Percentiles rank a stretch among this genome's conserved stretches.
These are phyloP conservation scores for Labroides dimidiatus DNA, from an alignment of 2,797 vertebrate genomes.

Conservation along the genomic window DNA sequence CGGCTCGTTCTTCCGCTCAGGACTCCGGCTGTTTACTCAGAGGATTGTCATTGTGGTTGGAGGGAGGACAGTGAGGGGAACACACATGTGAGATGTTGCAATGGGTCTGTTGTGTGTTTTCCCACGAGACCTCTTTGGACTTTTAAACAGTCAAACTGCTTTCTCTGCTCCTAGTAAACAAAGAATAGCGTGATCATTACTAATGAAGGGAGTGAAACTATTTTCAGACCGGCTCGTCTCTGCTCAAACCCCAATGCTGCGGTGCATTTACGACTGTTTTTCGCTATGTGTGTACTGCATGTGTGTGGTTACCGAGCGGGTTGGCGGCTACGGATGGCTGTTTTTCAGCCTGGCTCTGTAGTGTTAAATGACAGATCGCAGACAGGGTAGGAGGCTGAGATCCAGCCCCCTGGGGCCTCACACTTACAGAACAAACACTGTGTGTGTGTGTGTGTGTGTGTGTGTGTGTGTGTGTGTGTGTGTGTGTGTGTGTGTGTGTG, in stretches of 20 bases:
- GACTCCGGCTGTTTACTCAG: constrained; percentile 78
- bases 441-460: constrained; percentile 28
- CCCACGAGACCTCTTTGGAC: constrained; percentile 64
- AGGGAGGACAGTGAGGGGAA: constrained; percentile 70
- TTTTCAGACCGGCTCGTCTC: constrained; percentile 62
- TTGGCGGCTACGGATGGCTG: constrained; percentile 64
- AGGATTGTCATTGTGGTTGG: constrained; percentile 74
- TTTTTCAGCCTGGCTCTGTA: constrained; percentile 72
- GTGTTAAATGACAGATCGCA: constrained; percentile 83
- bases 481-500: constrained; percentile 55
- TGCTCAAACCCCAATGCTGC: constrained; percentile 51
- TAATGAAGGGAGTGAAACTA: constrained; percentile 70
- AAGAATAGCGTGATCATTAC: constrained; percentile 64
- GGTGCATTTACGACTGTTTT: constrained; percentile 57
- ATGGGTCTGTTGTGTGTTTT: constrained; percentile 68
- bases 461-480: constrained; percentile 54
- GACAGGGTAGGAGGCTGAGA: constrained; percentile 76
- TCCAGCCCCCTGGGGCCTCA: constrained; percentile 77
- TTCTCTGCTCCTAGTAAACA: constrained; percentile 69
- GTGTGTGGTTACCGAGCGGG: constrained; percentile 70
- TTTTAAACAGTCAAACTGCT: constrained; percentile 67
- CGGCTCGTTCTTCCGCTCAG: constrained; percentile 71
- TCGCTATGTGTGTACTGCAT: constrained; percentile 48
- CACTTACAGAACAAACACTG: constrained; percentile 79
- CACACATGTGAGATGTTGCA: constrained; percentile 78